Percentiles rank a stretch among this genome's conserved stretches.
These are phyloP conservation scores for Aethina tumida DNA, from an alignment of 1,140 invertebrate species.

Conservation along the genomic window DNA sequence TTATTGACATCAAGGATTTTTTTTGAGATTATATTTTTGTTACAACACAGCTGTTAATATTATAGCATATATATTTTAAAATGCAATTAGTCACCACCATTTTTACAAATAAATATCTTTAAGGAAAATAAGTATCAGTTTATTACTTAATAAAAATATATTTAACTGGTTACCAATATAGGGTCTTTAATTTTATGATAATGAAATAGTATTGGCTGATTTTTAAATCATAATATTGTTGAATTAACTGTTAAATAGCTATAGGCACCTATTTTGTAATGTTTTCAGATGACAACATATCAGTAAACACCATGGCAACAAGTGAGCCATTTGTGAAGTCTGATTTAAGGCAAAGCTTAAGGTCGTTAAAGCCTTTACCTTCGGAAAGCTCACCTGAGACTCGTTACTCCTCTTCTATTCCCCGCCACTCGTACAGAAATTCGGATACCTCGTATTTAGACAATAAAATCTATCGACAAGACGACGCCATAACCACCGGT, in stretches of 20 bases:
- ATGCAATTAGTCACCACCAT: no score
- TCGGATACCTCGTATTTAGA: conserved; percentile 18
- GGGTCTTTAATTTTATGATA: no score
- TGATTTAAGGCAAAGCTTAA: conserved; percentile 27
- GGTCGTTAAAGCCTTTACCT: conserved; percentile 24
- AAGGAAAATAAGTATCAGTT: no score
- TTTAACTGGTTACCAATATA: no score
- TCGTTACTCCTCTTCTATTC: conserved; percentile 16
- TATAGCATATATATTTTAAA: no score
- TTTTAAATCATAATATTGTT: background rate
- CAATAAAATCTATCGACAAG: conserved; percentile 14
- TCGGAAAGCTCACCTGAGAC: conserved; percentile 16
- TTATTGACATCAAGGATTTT: no score
- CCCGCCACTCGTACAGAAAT: conserved; percentile 22
- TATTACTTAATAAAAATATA: no score
- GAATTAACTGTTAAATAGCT: conserved; percentile 2
- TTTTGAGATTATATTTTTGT: no score
- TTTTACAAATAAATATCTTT: no score
- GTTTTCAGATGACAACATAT: conserved; percentile 27
- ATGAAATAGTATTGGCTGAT: no score
- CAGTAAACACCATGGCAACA: conserved; percentile 18
- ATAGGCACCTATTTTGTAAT: conserved; percentile 5
- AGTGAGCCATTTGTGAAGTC: conserved; percentile 27
- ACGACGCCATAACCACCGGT: conserved; percentile 21
- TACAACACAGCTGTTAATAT: no score